Base-by-base conservation (phyloP, 2,113 vertebrate genomes). In the Empidonax traillii region DNA sequence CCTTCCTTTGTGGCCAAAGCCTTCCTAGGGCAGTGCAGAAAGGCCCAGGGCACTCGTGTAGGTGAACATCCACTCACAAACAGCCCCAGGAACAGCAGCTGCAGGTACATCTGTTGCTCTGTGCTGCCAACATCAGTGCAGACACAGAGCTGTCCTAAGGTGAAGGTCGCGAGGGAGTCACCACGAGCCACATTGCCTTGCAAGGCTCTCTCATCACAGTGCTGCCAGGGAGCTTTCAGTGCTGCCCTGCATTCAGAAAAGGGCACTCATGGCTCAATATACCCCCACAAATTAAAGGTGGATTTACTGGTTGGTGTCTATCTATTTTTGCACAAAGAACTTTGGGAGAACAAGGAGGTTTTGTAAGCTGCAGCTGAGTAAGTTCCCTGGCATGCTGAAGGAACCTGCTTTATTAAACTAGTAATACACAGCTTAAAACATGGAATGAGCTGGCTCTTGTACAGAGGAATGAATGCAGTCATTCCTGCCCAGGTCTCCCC, bases 311-410 rank as follows among this genome's bases (percentile, higher is more conserved):
- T 76, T 84, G 47, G 23, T 77, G 59, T 83, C 62, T 39, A n/a
- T 89, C 93, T 96, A 96, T 89, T 96, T 94, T 94, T 93, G 90
- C 90, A 89, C 85, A 91, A 91, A 95, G 94, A 93, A 93, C 85
- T 96, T 84, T 0, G 51, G 77, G 68, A 91, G 81, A 96, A 94
- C 65, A 77, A 89, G 95, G 68, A 94, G 84, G 87, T 94, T 95
- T 89, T 80, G 81, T 72, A 95, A 91, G 84, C 95, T 77, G 51
- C 30, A 89, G 87, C 59, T 91, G 82, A 96, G 59, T 89, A 92
- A 89, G 90, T 94, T 93, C 68, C 69, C 85, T 95, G 90, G 92
- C 65, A 93, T 1, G 73, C 85, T 89, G 81, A 95, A 93, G 74
- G 85, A 94, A 94, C 90, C 77, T 91, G 31, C 81, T 95, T 95